Evolutionary conservation across 2,888 invertebrate species (phyloP).

Genomic region (Saturnia japonica): DNA sequence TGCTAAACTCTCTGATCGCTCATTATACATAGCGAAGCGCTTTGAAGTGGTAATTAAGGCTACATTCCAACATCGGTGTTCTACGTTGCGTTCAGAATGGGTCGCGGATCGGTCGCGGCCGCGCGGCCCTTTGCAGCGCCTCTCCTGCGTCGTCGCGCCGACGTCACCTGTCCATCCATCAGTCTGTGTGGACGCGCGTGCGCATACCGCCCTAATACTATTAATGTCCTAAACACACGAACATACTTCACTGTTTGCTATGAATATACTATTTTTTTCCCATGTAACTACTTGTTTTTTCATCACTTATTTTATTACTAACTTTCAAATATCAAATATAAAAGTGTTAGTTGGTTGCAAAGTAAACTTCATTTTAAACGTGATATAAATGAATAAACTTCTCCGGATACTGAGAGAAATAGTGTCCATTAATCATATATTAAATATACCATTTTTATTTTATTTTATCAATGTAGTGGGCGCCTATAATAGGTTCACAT

Average conservation of each 20-base stretch:
- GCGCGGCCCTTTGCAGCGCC: constrained; percentile 48
- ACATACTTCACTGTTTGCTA: constrained; percentile 27
- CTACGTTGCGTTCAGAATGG: constrained; percentile 50
- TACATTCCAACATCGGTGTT: constrained; percentile 39
- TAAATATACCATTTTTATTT: too few relatives aligned
- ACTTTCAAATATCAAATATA: not conserved
- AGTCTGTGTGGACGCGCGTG: constrained; percentile 75
- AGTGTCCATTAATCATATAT: too few relatives aligned
- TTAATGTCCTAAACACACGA: constrained; percentile 28
- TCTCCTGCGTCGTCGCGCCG: too few relatives aligned
- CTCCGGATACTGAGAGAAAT: too few relatives aligned
- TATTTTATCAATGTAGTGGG: too few relatives aligned
- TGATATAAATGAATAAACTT: too few relatives aligned
- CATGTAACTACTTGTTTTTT: too few relatives aligned
- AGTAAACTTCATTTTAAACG: too few relatives aligned
- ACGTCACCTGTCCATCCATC: constrained; percentile 81
- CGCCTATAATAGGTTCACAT: too few relatives aligned
- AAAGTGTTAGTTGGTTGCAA: too few relatives aligned
- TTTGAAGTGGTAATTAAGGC: constrained; percentile 52
- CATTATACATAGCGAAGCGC: constrained; percentile 47
- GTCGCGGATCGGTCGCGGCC: constrained; percentile 42
- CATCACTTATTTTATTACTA: not conserved
- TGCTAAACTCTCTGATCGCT: constrained; percentile 33
- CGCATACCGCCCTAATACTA: constrained; percentile 49
- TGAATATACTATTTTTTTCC: not conserved